Conservation (phyloP, 2,888 invertebrate genomes). For the Fragum fragum region DNA sequence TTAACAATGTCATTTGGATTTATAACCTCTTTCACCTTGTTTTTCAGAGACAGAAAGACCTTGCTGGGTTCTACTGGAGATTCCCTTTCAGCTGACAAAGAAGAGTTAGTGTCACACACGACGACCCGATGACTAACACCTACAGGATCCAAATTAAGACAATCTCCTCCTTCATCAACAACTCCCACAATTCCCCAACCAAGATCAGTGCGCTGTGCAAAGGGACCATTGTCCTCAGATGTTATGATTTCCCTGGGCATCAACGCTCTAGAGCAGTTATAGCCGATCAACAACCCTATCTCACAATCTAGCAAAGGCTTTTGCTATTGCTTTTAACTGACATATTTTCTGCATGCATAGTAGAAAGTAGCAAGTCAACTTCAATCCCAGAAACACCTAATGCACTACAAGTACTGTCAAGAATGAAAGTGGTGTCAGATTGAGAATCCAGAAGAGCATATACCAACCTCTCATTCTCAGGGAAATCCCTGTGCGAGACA, state of each 20-base stretch:
- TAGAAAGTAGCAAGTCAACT: constrained; percentile 53
- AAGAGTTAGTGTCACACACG: constrained; percentile 8
- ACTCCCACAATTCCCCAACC: constrained; percentile 61
- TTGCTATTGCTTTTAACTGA: constrained; percentile 25
- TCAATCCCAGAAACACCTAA: constrained; percentile 42
- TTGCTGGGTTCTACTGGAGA: background rate
- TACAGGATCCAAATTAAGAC: constrained; percentile 1
- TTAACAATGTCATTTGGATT: background rate
- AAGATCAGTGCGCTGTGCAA: constrained; percentile 60
- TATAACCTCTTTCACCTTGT: background rate
- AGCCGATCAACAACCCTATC: constrained; percentile 1
- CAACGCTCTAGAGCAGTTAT: background rate
- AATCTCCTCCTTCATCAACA: background rate
- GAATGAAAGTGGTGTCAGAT: constrained; percentile 67
- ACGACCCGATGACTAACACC: constrained; percentile 27
- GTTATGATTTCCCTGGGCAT: constrained; percentile 1
- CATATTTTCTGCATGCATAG: constrained; percentile 50
- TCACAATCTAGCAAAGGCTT: background rate
- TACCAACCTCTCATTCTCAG: constrained; percentile 49
- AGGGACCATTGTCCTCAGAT: constrained; percentile 43
- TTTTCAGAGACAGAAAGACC: constrained; percentile 16
- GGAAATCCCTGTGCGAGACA: constrained; percentile 51
- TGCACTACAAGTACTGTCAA: constrained; percentile 40
- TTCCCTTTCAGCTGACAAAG: background rate
- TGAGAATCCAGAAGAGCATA: too few relatives aligned